Evolutionary conservation across 2,888 invertebrate species (phyloP), one percentile per base, ranked within the genome.

Genomic region (Ormyrus thymus): DNA sequence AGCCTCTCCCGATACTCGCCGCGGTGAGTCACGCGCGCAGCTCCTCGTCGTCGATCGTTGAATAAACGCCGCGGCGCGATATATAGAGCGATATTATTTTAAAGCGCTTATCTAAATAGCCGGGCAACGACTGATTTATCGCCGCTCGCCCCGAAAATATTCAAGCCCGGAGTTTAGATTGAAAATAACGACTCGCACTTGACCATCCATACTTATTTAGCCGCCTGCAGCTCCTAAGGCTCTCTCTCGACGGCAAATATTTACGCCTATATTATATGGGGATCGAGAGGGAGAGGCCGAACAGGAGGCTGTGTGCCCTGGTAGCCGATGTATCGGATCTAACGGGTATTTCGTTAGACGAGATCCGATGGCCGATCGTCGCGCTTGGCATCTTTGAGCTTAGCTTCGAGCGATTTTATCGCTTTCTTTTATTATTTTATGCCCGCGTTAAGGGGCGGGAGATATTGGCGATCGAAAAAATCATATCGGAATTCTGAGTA

Each of bases 111-210:
- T 81, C 79, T 81, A 80, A 83, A 83, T 81, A 65, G 64, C 56
- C 71, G 66, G 69, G 56, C 74, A 61, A 76, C 81, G 76, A 77
- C 61, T 82, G 83, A 83, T 83, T 83, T 81, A 82, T 82, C 70
- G 62, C 53, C 29, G 13, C 61, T 48, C 29, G 71, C 43, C n/a
- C 73, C 70, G 59, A 78, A 78, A 78, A 74, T 78, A 74, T 74
- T 53, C 43, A 5, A 11, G 11, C 13, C n/a, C 15, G 15, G 70
- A 51, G 29, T 46, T 56, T 51, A 53, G 51, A 56, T 74, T 64
- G 62, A 74, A 78, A 70, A 72, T 77, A 78, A 68, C 62, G 66
- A 66, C 13, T 45, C 55, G 46, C 53, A 66, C 68, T 73, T 69
- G 62, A 73, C 62, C 62, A 62, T 68, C 43, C 53, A 46, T 45